Evolutionary conservation across 2,888 invertebrate species (phyloP).

Genomic region (Eilema griseolum): DNA sequence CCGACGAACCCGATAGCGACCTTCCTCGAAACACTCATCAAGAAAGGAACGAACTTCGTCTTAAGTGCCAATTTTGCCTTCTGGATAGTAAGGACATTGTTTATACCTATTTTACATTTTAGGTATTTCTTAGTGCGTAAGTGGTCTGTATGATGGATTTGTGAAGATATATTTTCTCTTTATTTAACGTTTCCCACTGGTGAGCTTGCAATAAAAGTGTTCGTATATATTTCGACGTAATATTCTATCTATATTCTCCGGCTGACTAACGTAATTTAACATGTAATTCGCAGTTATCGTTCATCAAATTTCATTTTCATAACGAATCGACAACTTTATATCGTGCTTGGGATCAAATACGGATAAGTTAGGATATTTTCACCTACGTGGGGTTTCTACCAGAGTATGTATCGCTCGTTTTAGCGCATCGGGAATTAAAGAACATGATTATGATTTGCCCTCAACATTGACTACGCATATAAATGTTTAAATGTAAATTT

Average conservation of each 20-base stretch:
- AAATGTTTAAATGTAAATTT: conserved; percentile 49
- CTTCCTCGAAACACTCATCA: conserved; percentile 66
- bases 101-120: conserved; percentile 84
- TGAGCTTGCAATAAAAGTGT: conserved; percentile 66
- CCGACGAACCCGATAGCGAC: conserved; percentile 45
- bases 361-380: conserved; percentile 76
- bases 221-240: conserved; percentile 54
- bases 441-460: conserved; percentile 51
- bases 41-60: conserved; percentile 78
- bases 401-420: conserved; percentile 16
- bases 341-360: conserved; percentile 86
- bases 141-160: conserved; percentile 78
- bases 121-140: conserved; percentile 85
- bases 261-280: conserved; percentile 55
- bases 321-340: conserved; percentile 66
- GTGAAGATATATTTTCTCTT: conserved; percentile 64
- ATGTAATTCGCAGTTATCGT: conserved; percentile 42
- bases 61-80: conserved; percentile 88
- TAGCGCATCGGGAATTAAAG: conserved; percentile 8
- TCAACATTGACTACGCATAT: conserved; percentile 48
- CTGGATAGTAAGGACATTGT: conserved; percentile 85
- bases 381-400: conserved; percentile 37
- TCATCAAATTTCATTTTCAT: conserved; percentile 56
- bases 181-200: conserved; percentile 56
- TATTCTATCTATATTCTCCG: conserved; percentile 51